Evolutionary conservation across 2,113 vertebrate genomes (phyloP).

Genomic region (Hippoglossus stenolepis): DNA sequence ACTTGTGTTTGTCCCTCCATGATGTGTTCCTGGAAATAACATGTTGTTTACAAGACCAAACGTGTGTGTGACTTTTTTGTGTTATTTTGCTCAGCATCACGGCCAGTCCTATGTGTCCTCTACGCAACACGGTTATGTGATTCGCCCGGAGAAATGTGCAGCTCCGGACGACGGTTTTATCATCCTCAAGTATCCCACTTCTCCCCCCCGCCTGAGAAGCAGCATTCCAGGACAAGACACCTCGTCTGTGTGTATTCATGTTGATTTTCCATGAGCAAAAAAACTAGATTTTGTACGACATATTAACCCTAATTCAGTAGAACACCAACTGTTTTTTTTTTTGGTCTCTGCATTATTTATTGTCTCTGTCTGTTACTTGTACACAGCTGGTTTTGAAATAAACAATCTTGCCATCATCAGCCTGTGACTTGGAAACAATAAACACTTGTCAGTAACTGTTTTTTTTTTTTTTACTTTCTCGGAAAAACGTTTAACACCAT

Average conservation of each 20-base stretch:
- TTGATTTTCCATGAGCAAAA: constrained; percentile 43
- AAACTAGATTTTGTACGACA: constrained; percentile 34
- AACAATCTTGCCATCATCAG: constrained; percentile 74
- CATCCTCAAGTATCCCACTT: constrained; percentile 23
- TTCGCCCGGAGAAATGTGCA: constrained; percentile 4
- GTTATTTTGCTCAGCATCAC: constrained; percentile 30
- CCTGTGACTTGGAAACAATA: constrained; percentile 27
- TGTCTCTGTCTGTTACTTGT: constrained; percentile 77
- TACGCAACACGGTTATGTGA: constrained; percentile 1
- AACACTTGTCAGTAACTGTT: neutral
- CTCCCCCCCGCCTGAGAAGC: constrained; percentile 17
- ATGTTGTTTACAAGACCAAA: constrained; percentile 64
- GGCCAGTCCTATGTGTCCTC: constrained; percentile 31
- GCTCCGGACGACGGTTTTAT: constrained; percentile 2
- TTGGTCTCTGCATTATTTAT: constrained; percentile 81
- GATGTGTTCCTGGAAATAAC: constrained; percentile 69
- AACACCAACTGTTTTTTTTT: constrained; percentile 50
- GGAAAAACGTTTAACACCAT: neutral
- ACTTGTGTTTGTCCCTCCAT: constrained; percentile 45
- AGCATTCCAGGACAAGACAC: constrained; percentile 33
- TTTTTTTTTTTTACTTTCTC: neutral
- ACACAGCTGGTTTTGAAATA: constrained; percentile 83
- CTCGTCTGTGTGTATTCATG: constrained; percentile 55
- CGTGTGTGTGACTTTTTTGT: constrained; percentile 33
- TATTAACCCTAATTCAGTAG: constrained; percentile 55